Evolutionary conservation across 2,797 vertebrate species (phyloP).

Genomic region (Buceros bicornis): DNA sequence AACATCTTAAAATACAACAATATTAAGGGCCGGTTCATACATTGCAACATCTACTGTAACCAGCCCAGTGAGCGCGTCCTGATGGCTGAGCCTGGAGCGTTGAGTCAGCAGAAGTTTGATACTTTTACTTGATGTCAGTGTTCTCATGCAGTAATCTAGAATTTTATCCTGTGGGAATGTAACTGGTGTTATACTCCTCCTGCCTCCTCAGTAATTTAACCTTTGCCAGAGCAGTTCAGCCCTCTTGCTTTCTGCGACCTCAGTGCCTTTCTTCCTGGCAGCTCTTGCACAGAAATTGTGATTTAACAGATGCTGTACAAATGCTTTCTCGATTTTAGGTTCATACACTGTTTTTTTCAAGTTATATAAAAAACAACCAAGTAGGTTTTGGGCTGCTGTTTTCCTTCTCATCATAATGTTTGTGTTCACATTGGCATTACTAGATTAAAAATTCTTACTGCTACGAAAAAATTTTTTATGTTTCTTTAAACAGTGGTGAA

Average conservation of each 20-base stretch:
- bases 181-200: background rate
- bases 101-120: background rate
- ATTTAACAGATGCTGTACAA: background rate
- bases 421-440: background rate
- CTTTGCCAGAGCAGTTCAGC: background rate
- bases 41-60: background rate
- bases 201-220: slow-evolving; percentile 25
- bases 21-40: background rate
- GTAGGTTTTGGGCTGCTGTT: background rate
- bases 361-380: background rate
- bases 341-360: background rate
- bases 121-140: background rate
- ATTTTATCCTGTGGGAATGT: slow-evolving; percentile 6
- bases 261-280: background rate
- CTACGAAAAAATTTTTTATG: background rate
- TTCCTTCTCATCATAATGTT: background rate
- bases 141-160: background rate
- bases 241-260: background rate
- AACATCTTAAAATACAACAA: background rate
- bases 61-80: background rate
- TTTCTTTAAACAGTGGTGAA: background rate
- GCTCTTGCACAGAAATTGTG: slow-evolving; percentile 7
- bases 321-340: background rate
- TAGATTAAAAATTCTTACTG: background rate
- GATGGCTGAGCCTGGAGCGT: background rate